These are phyloP conservation scores for Lutjanus argentimaculatus DNA, from an alignment of 2,797 vertebrate genomes.

Conservation along the genomic window DNA sequence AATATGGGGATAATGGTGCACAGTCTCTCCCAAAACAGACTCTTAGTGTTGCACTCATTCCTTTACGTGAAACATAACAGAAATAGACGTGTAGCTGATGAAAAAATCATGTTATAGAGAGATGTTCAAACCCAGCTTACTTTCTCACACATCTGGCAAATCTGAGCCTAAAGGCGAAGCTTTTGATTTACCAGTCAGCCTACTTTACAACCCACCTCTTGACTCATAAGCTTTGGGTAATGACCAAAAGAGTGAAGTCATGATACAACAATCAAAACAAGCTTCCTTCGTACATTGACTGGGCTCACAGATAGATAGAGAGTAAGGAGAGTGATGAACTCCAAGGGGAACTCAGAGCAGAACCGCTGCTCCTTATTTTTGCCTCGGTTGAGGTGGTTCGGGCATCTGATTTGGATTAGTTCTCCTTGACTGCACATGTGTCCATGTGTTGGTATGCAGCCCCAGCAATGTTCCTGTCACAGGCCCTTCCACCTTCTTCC, in stretches of 20 bases:
- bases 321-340: neutral
- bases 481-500: slow-evolving; percentile 73
- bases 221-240: neutral
- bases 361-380: slow-evolving; percentile 2
- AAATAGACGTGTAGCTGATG: slow-evolving; percentile 1
- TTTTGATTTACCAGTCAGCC: neutral
- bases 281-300: neutral
- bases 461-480: slow-evolving; percentile 82
- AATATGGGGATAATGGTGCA: neutral
- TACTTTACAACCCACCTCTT: neutral
- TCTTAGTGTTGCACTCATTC: neutral
- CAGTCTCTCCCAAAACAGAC: neutral
- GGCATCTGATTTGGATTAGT: slow-evolving; percentile 29
- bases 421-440: slow-evolving; percentile 73
- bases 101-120: neutral
- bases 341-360: neutral
- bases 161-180: neutral
- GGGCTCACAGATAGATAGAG: neutral
- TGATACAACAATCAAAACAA: neutral
- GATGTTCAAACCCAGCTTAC: neutral
- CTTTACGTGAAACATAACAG: neutral
- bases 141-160: neutral
- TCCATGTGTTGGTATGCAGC: slow-evolving; percentile 81
- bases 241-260: slow-evolving; percentile 16
- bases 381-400: neutral